A percentile compares a stretch with the other conserved stretches of the same genome.
Conservation (phyloP, 1,140 invertebrate species). For the Heliconius eleuchia region DNA sequence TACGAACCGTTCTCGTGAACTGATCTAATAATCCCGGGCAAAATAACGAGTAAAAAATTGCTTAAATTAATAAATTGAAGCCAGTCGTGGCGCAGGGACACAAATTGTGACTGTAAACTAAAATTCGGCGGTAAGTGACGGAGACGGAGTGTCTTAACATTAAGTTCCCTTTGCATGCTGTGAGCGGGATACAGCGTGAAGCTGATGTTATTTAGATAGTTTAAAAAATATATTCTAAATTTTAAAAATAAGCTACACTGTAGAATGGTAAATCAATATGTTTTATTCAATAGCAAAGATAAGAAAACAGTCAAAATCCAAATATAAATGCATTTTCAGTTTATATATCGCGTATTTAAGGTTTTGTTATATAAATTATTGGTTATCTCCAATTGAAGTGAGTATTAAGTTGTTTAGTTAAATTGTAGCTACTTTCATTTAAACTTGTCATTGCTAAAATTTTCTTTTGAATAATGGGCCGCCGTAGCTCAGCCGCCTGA, state of each 20-base stretch:
- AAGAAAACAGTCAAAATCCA: background rate
- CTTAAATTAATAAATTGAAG: too few species aligned
- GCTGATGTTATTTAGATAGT: too few species aligned
- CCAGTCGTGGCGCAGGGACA: too few species aligned
- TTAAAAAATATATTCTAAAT: too few species aligned
- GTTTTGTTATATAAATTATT: background rate
- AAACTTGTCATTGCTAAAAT: background rate
- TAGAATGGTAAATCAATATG: background rate
- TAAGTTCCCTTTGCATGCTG: too few species aligned
- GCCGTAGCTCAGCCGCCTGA: background rate
- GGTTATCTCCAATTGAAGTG: background rate
- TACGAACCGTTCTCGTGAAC: too few species aligned
- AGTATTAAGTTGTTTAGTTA: background rate
- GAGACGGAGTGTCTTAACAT: too few species aligned
- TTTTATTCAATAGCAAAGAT: conserved; percentile 2
- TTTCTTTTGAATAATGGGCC: background rate
- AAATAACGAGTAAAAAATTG: too few species aligned
- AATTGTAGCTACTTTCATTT: background rate
- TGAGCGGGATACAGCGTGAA: too few species aligned
- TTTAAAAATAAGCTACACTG: background rate
- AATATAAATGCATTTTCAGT: background rate
- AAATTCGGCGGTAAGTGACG: too few species aligned
- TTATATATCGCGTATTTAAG: background rate
- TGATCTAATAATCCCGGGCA: too few species aligned
- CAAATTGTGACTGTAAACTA: too few species aligned